Percentiles rank a stretch among this genome's conserved stretches.
Evolutionary conservation across 1,140 invertebrate species (phyloP).

Genomic region (Ptiloglossa arizonensis): DNA sequence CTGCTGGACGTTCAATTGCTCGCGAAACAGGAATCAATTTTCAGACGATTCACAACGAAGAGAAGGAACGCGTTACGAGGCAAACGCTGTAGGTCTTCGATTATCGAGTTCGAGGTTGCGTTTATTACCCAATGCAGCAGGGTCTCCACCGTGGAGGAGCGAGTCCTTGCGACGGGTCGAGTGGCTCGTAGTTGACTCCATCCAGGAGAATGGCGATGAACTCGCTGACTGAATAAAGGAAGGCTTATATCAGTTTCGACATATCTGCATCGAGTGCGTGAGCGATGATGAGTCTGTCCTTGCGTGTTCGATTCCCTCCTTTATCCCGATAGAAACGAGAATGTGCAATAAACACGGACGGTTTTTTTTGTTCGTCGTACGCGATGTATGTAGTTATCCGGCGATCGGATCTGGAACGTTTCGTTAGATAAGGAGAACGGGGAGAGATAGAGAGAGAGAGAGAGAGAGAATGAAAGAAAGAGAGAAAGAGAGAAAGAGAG

Average conservation of each 20-base stretch:
- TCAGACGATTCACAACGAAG: not conserved
- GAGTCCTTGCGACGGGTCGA: not conserved
- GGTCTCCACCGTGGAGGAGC: too few relatives aligned
- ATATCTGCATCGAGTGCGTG: conserved; percentile 72
- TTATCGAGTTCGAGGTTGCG: not conserved
- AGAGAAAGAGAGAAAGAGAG: too few relatives aligned
- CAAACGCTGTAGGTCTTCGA: not conserved
- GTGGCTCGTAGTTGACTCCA: too few relatives aligned
- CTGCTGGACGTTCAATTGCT: not conserved
- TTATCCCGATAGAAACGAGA: conserved; percentile 29
- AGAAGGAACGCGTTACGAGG: too few relatives aligned
- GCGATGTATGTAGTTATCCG: not conserved
- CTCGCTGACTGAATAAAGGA: conserved; percentile 21
- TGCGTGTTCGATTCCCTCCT: conserved; percentile 42
- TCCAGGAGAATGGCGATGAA: not conserved
- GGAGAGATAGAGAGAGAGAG: too few relatives aligned
- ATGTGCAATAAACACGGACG: conserved; percentile 53
- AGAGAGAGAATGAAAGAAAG: too few relatives aligned
- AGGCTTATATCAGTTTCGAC: conserved; percentile 74
- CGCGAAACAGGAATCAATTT: not conserved
- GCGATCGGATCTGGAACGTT: not conserved
- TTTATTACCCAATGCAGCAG: not conserved
- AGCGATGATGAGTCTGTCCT: conserved; percentile 27
- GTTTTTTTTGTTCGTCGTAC: not conserved
- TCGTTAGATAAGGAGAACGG: not conserved